Conservation (phyloP, 1,140 invertebrate genomes). For the Sminthurides bifidus region DNA sequence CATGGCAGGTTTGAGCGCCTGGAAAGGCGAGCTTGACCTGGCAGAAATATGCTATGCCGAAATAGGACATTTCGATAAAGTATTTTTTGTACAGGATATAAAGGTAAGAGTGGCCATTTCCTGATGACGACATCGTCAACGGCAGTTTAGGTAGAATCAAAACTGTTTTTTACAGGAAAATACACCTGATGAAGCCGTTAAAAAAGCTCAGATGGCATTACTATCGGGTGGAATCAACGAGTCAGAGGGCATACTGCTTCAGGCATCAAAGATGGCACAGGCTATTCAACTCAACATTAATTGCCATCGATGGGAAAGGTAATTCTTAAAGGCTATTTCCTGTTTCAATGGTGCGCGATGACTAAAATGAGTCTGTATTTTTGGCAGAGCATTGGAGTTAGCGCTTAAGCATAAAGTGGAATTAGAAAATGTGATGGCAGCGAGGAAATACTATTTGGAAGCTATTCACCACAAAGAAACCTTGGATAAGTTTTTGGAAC, state of each 20-base stretch:
- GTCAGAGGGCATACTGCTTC: constrained; percentile 68
- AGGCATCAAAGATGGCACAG: constrained; percentile 59
- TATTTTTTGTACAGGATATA: constrained; percentile 73
- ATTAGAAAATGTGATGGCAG: constrained; percentile 53
- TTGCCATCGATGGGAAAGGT: constrained; percentile 72
- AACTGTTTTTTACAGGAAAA: constrained; percentile 34
- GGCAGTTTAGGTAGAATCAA: background rate
- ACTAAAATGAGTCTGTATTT: constrained; percentile 20
- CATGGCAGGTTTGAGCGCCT: constrained; percentile 71
- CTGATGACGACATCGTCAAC: background rate
- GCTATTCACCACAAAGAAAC: constrained; percentile 11
- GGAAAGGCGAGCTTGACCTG: constrained; percentile 61
- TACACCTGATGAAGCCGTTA: constrained; percentile 44
- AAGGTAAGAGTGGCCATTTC: constrained; percentile 43
- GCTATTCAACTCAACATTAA: constrained; percentile 70
- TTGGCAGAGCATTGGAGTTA: constrained; percentile 64
- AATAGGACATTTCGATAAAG: constrained; percentile 81
- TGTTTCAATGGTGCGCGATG: background rate
- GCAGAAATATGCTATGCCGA: constrained; percentile 90
- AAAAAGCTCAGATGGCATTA: constrained; percentile 66
- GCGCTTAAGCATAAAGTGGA: constrained; percentile 66
- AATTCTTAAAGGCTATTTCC: too few species aligned
- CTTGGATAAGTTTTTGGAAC: constrained; percentile 7
- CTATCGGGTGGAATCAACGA: constrained; percentile 64
- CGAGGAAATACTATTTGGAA: constrained; percentile 14